These are phyloP conservation scores for Cryptoprocta ferox DNA, from an alignment of 2,797 vertebrate species.

Conservation along the genomic window DNA sequence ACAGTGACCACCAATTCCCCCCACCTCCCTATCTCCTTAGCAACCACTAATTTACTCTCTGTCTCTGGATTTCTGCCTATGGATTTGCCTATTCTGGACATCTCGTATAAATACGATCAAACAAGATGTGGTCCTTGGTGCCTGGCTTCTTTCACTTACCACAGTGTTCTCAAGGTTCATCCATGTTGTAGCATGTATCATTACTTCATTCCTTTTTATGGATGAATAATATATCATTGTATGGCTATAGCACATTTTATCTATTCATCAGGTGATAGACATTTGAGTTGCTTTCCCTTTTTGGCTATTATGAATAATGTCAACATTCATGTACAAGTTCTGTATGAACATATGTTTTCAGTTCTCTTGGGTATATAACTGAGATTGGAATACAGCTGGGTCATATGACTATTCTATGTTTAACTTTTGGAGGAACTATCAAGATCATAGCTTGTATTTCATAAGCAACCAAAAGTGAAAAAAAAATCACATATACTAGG, in stretches of 20 bases:
- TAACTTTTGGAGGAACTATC: conserved; percentile 52
- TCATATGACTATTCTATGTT: conserved; percentile 6
- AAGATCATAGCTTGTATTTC: conserved; percentile 64
- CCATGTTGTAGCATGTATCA: background rate
- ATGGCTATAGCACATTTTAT: background rate
- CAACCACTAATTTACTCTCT: background rate
- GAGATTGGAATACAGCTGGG: background rate
- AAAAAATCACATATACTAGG: background rate
- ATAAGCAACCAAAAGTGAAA: conserved; percentile 48
- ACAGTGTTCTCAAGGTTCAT: background rate
- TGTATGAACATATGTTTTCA: conserved; percentile 39
- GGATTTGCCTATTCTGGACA: conserved; percentile 1
- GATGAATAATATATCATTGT: background rate
- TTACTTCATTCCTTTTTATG: background rate
- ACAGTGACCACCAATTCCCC: background rate
- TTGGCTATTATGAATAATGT: background rate
- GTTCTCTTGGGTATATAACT: background rate
- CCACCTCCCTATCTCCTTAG: background rate
- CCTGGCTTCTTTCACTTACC: conserved; percentile 15
- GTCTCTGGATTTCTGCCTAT: background rate
- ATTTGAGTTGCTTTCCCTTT: conserved; percentile 29
- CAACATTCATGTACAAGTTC: conserved; percentile 39
- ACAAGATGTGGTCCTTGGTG: background rate
- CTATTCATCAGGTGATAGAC: background rate
- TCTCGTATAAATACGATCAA: conserved; percentile 13